phyloP scores from a whole-genome alignment of 2,797 vertebrate genomes.

The Pangasius sanitwongsei region DNA sequence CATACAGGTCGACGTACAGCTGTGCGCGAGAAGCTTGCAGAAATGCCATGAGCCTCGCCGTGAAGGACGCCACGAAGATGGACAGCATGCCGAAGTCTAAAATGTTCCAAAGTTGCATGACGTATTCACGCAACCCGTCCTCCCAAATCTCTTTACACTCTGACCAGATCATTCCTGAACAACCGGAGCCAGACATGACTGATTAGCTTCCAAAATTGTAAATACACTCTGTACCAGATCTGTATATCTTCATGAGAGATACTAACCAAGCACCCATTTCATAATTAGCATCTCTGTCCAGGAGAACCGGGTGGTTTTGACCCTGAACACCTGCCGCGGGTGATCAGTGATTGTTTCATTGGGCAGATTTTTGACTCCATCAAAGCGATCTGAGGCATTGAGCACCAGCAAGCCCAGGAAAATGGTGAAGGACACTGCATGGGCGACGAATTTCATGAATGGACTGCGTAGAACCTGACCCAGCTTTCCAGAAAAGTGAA shows the following conservation, averaged over 20 bases:
- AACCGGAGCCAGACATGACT: not conserved
- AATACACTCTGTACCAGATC: not conserved
- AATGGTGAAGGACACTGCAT: constrained; percentile 86
- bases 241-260: constrained; percentile 3
- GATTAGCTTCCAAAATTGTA: not conserved
- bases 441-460: constrained; percentile 89
- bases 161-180: constrained; percentile 84
- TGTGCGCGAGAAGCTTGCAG: constrained; percentile 81
- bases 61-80: constrained; percentile 85
- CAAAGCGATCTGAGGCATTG: constrained; percentile 85
- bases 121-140: constrained; percentile 81
- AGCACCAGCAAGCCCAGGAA: constrained; percentile 85
- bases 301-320: constrained; percentile 85
- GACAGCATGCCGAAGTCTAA: constrained; percentile 86
- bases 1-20: constrained; percentile 79
- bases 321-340: constrained; percentile 84
- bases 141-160: constrained; percentile 88
- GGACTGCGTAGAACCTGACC: constrained; percentile 84
- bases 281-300: constrained; percentile 90
- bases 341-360: constrained; percentile 85
- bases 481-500: constrained; percentile 67
- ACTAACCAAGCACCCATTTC: constrained; percentile 88
- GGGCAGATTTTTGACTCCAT: constrained; percentile 81
- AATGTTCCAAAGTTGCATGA: constrained; percentile 84
- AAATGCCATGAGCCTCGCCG: constrained; percentile 83